Evolutionary conservation across 2,113 vertebrate species (phyloP).

Genomic region (Brienomyrus brachyistius): DNA sequence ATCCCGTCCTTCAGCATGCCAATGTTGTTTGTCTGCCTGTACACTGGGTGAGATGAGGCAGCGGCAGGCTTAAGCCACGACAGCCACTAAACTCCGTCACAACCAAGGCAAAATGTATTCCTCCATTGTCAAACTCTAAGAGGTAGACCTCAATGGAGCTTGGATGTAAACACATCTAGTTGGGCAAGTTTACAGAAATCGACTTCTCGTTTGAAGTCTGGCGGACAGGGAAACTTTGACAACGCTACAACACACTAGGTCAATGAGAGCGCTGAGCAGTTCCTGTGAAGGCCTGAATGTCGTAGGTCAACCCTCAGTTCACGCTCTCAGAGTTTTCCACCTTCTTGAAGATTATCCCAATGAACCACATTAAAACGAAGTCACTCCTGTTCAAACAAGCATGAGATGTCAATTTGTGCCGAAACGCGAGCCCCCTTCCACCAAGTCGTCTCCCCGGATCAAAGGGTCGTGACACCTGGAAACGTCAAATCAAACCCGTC

Average conservation of each 20-base stretch:
- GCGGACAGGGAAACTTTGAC: background rate
- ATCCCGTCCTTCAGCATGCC: constrained; percentile 90
- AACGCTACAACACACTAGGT: background rate
- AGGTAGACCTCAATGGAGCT: background rate
- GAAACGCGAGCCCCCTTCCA: background rate
- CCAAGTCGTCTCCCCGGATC: background rate
- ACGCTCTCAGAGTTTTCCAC: constrained; percentile 84
- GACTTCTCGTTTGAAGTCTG: background rate
- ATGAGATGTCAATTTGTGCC: background rate
- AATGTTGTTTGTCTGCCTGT: constrained; percentile 89
- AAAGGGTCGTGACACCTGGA: background rate
- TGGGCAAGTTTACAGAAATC: background rate
- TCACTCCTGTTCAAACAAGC: constrained; percentile 60
- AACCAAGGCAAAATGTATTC: background rate
- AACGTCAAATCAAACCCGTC: background rate
- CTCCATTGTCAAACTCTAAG: background rate
- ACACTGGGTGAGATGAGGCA: constrained; percentile 63
- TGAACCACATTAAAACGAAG: constrained; percentile 92
- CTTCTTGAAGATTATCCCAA: constrained; percentile 91
- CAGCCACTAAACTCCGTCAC: background rate
- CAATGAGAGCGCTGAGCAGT: constrained; percentile 65
- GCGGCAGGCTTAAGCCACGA: background rate
- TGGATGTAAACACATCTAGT: background rate
- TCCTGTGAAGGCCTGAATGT: constrained; percentile 94
- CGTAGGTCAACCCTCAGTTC: constrained; percentile 83